Conservation (phyloP, 2,113 vertebrate species). For the Apteryx owenii region DNA sequence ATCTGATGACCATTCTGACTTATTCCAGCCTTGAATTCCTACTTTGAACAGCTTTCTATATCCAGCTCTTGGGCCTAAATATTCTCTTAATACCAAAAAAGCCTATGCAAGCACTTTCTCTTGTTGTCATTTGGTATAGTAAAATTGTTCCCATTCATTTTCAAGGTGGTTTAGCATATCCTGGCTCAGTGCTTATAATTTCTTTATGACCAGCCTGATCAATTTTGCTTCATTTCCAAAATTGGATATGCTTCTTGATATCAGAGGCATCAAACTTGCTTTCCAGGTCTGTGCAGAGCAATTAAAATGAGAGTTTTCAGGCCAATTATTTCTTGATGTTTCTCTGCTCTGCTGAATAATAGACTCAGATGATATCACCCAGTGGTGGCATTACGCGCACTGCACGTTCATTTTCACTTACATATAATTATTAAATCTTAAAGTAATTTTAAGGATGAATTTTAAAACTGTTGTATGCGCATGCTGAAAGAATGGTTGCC, state of each 20-base stretch:
- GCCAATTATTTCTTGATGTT: conserved; percentile 27
- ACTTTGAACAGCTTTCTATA: neutral
- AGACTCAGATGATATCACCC: conserved; percentile 11
- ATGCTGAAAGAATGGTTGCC: neutral
- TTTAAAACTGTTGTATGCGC: neutral
- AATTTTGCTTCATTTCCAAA: conserved; percentile 19
- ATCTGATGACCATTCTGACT: neutral
- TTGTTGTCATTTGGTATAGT: neutral
- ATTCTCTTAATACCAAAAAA: neutral
- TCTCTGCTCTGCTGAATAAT: conserved; percentile 20
- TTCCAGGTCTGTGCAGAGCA: conserved; percentile 18
- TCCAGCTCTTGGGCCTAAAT: neutral
- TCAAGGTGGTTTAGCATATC: neutral
- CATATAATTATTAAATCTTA: conserved; percentile 48
- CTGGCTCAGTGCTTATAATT: neutral
- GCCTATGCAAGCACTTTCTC: neutral
- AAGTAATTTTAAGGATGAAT: conserved; percentile 10
- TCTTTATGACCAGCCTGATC: neutral
- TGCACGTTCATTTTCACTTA: conserved; percentile 19
- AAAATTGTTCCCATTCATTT: neutral
- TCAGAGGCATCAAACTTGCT: conserved; percentile 6
- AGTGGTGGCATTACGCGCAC: conserved; percentile 10
- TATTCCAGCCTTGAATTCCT: neutral
- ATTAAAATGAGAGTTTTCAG: conserved; percentile 39
- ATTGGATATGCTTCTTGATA: neutral